phyloP scores from a whole-genome alignment of 2,797 vertebrate species.

The Sebastiscus albofasciatus region DNA sequence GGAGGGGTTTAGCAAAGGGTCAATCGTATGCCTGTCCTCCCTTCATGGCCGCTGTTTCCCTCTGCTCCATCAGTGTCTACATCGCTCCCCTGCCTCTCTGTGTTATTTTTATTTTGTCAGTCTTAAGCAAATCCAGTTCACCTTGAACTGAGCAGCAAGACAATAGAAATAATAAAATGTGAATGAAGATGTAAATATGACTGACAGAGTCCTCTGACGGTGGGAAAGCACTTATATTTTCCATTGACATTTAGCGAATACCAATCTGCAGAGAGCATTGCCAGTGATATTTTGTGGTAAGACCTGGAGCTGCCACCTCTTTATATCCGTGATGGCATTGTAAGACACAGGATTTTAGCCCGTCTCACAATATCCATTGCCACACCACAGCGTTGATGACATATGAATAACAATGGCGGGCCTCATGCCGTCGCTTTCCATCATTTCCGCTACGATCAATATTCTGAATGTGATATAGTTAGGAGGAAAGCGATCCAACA shows the following conservation, averaged over 20 bases:
- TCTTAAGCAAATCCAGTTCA: slow-evolving; percentile 26
- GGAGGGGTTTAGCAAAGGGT: not conserved
- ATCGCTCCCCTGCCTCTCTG: not conserved
- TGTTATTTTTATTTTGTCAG: slow-evolving; percentile 13
- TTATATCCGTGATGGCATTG: slow-evolving; percentile 38
- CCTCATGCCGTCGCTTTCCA: slow-evolving; percentile 28
- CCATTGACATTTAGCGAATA: slow-evolving; percentile 73
- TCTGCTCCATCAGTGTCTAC: not conserved
- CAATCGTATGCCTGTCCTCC: not conserved
- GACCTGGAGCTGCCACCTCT: slow-evolving; percentile 26
- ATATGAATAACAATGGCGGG: slow-evolving; percentile 48
- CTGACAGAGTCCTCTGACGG: slow-evolving; percentile 6
- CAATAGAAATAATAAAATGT: not conserved
- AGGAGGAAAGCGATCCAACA: slow-evolving; percentile 34
- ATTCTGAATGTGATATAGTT: slow-evolving; percentile 50
- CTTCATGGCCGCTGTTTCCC: not conserved
- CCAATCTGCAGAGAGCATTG: slow-evolving; percentile 59
- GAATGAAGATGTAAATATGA: slow-evolving; percentile 24
- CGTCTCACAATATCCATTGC: slow-evolving; percentile 24
- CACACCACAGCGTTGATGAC: slow-evolving; percentile 36
- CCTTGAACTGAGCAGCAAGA: slow-evolving; percentile 13
- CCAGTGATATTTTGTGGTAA: slow-evolving; percentile 65
- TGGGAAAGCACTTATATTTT: slow-evolving; percentile 53
- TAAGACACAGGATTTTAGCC: slow-evolving; percentile 25
- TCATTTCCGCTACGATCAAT: slow-evolving; percentile 53